Evolutionary conservation across 2,888 invertebrate species (phyloP), one percentile per base, ranked within the genome.

Genomic region (Ophraella communa): DNA sequence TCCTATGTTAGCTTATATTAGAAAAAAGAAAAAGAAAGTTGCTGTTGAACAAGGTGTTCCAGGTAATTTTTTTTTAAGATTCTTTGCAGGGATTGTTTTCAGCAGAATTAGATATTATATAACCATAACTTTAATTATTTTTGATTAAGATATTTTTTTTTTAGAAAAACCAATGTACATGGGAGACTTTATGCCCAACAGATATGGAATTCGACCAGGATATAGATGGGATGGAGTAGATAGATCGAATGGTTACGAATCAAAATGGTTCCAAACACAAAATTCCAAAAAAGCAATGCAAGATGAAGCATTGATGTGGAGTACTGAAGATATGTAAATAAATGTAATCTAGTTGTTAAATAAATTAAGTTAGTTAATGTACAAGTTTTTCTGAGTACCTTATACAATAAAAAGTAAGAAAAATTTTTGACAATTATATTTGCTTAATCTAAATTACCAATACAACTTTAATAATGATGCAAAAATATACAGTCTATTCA

Each of bases 141-240:
- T n/a, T n/a, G n/a, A n/a, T n/a, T n/a, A n/a, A n/a, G n/a, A 30
- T 54, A 63, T 66, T 64, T 62, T 71, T 67, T 72, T 73, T 75
- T 51, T 73, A 88, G 89, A 86, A 51, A 87, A 87, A 77, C 93
- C 92, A 0, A 82, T 83, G 7, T 99, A 96, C 81, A 87, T 90
- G 76, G 98, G 98, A 0, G 89, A 90, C 24, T 94, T 87, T 74
- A 91, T 93, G 59, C 96, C 96, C 11, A 99, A 99, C 84, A 88
- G 99, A 1, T 98, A 91, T 83, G 90, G 90, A 65, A 94, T 99
- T 58, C 84, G 87, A 7, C 99, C 99, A 0, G 99, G 99, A 0
- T 93, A 95, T 82, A 87, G 97, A 11, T 99, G 99, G 99, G 99
- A 99, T 80, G 99, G 99, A 0, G 98, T 99, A 0, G 95, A 99